Evolutionary conservation across 1,140 invertebrate species (phyloP).

Genomic region (Hormaphis cornu): DNA sequence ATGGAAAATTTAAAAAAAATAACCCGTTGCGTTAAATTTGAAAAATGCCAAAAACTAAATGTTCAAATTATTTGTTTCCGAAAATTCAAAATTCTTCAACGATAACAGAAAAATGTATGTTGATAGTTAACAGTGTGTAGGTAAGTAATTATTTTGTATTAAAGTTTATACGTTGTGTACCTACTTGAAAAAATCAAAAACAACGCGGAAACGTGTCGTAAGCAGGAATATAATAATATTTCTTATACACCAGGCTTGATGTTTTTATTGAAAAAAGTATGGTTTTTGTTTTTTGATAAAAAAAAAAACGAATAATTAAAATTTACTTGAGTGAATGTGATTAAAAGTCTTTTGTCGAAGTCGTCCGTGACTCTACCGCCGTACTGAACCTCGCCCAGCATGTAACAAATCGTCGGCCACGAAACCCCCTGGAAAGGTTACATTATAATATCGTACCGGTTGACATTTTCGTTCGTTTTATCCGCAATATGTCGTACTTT

Average conservation of each 20-base stretch:
- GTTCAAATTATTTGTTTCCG: too few species aligned
- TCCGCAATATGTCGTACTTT: constrained; percentile 49
- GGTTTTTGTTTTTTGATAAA: too few species aligned
- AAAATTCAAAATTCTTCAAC: too few species aligned
- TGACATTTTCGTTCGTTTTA: not conserved
- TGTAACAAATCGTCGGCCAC: constrained; percentile 94
- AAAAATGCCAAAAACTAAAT: too few species aligned
- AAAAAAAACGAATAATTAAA: not conserved
- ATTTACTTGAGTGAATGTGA: constrained; percentile 71
- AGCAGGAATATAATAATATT: constrained; percentile 36
- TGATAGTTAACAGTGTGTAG: too few species aligned
- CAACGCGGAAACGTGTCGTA: too few species aligned
- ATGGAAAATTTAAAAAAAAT: too few species aligned
- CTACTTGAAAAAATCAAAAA: too few species aligned
- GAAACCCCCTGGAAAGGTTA: constrained; percentile 66
- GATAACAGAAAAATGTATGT: too few species aligned
- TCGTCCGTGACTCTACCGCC: constrained; percentile 93
- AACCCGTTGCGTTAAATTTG: too few species aligned
- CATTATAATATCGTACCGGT: not conserved
- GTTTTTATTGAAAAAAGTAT: constrained; percentile 51
- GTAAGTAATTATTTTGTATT: too few species aligned
- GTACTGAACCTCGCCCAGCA: constrained; percentile 95
- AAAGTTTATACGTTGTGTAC: too few species aligned
- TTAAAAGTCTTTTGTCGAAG: constrained; percentile 83
- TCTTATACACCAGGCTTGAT: constrained; percentile 17